phyloP scores from a whole-genome alignment of 2,113 vertebrate species.

The Oenanthe melanoleuca region DNA sequence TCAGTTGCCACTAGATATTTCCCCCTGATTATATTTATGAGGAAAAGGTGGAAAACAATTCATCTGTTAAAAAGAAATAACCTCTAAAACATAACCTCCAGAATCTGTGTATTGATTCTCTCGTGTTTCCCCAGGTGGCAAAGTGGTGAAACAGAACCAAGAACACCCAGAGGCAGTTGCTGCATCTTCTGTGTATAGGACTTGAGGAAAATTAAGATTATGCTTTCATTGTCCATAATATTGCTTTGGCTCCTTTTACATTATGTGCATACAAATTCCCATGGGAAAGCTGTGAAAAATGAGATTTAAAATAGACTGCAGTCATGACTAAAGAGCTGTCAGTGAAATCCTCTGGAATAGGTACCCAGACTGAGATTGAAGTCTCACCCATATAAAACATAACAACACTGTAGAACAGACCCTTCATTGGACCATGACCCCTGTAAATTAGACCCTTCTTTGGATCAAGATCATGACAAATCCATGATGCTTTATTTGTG shows the following conservation, averaged over 20 bases:
- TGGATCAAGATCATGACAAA: not conserved
- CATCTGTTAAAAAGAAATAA: constrained; percentile 61
- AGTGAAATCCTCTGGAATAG: not conserved
- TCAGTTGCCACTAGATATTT: constrained; percentile 24
- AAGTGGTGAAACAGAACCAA: constrained; percentile 59
- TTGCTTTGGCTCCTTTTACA: not conserved
- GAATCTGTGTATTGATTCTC: constrained; percentile 52
- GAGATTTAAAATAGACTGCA: not conserved
- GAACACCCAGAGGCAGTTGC: constrained; percentile 51
- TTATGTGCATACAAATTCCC: not conserved
- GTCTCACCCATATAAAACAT: not conserved
- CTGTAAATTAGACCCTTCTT: not conserved
- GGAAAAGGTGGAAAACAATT: constrained; percentile 32
- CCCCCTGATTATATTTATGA: constrained; percentile 61
- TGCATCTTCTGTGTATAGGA: constrained; percentile 10
- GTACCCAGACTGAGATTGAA: not conserved
- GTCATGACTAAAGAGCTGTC: not conserved
- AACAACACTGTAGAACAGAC: not conserved
- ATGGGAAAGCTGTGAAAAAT: constrained; percentile 9
- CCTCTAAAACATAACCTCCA: constrained; percentile 52
- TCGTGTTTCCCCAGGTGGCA: constrained; percentile 63
- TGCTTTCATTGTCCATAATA: not conserved
- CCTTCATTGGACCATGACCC: not conserved
- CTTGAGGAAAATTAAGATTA: not conserved
- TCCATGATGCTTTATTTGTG: not conserved